phyloP scores from a whole-genome alignment of 1,140 invertebrate genomes.

The Drosophila auraria region DNA sequence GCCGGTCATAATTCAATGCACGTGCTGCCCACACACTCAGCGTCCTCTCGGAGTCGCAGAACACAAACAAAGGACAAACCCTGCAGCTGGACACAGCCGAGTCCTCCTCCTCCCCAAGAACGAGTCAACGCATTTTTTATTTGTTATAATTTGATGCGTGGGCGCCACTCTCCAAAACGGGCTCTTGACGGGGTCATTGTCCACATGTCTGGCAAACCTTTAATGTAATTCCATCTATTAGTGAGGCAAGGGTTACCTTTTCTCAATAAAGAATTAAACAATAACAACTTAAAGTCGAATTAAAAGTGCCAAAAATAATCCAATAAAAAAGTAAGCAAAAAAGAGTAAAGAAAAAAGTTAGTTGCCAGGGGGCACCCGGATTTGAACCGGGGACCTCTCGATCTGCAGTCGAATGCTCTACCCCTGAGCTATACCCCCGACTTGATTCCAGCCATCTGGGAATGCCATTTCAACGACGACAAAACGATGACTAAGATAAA shows the following conservation, averaged over 20 bases:
- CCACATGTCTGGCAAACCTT: slow-evolving; percentile 22
- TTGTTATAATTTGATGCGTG: slow-evolving; percentile 33
- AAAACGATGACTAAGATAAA: slow-evolving; percentile 15
- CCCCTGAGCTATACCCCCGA: slow-evolving; percentile 95
- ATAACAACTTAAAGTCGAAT: neutral
- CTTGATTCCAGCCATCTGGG: neutral
- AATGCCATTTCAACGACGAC: neutral
- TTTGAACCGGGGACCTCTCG: slow-evolving; percentile 97
- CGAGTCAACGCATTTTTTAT: slow-evolving; percentile 40
- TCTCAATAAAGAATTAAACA: too few relatives aligned
- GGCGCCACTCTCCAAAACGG: slow-evolving; percentile 9
- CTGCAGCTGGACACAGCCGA: slow-evolving; percentile 7
- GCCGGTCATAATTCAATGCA: slow-evolving; percentile 62
- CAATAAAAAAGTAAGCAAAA: neutral
- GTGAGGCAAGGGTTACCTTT: too few relatives aligned
- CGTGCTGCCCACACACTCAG: slow-evolving; percentile 33
- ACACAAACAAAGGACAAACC: slow-evolving; percentile 40
- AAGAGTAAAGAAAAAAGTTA: slow-evolving; percentile 28
- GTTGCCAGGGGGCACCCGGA: slow-evolving; percentile 93
- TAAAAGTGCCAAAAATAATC: neutral
- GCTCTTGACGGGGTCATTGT: slow-evolving; percentile 40
- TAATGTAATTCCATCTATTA: slow-evolving; percentile 15
- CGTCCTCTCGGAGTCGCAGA: slow-evolving; percentile 5
- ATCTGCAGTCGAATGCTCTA: slow-evolving; percentile 97
- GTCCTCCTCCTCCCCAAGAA: neutral